phyloP scores from a whole-genome alignment of 2,888 invertebrate genomes.

The Graphium colonna region DNA sequence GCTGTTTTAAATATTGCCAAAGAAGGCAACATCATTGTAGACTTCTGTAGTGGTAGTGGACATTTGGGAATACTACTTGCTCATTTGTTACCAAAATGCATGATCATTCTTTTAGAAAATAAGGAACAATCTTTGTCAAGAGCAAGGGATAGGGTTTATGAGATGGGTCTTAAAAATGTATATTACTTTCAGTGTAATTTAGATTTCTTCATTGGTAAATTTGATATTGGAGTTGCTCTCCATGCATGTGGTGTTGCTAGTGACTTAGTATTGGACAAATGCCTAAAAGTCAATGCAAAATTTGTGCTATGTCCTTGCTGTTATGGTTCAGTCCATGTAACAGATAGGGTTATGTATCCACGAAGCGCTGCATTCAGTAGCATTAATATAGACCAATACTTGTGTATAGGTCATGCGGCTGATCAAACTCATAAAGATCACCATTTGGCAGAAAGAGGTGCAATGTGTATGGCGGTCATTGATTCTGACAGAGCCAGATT shows the following conservation, averaged over 20 bases:
- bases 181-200: constrained; percentile 93
- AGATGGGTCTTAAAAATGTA: constrained; percentile 86
- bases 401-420: constrained; percentile 92
- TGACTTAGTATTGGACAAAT: constrained; percentile 93
- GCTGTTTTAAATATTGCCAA: constrained; percentile 86
- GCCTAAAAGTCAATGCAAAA: constrained; percentile 86
- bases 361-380: constrained; percentile 83
- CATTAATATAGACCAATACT: constrained; percentile 82
- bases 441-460: constrained; percentile 86
- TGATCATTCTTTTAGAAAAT: constrained; percentile 92
- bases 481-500: constrained; percentile 91
- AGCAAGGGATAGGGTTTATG: constrained; percentile 85
- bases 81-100: constrained; percentile 87
- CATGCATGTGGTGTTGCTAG: constrained; percentile 98
- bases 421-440: constrained; percentile 93
- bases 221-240: constrained; percentile 92
- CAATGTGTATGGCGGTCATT: constrained; percentile 91
- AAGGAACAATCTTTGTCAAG: constrained; percentile 91
- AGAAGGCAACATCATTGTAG: constrained; percentile 87
- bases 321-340: constrained; percentile 92
- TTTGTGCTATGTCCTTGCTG: constrained; percentile 97
- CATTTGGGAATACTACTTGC: constrained; percentile 94
- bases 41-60: constrained; percentile 97
- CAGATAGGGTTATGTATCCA: constrained; percentile 90
- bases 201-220: constrained; percentile 90